Evolutionary conservation across 2,113 vertebrate species (phyloP).

Genomic region (Sebastes schlegelii): DNA sequence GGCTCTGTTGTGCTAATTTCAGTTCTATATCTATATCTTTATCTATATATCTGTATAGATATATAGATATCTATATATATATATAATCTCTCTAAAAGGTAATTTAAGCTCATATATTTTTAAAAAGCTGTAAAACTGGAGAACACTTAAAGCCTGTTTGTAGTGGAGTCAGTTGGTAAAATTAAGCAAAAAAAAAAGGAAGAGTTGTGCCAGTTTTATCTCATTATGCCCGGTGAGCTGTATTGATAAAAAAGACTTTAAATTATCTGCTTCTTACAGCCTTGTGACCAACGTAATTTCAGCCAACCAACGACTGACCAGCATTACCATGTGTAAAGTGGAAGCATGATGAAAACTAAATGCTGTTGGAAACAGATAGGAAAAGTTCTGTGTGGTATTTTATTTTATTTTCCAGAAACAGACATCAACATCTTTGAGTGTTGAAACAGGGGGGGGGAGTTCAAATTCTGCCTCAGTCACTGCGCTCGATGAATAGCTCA

Average conservation of each 20-base stretch:
- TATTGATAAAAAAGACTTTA: neutral
- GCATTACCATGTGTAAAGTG: neutral
- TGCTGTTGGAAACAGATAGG: neutral
- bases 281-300: neutral
- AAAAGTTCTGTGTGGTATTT: neutral
- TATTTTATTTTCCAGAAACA: neutral
- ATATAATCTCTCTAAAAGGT: neutral
- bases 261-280: constrained; percentile 3
- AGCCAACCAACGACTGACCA: neutral
- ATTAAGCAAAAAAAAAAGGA: neutral
- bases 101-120: neutral
- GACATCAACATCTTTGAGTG: neutral
- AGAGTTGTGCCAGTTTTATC: neutral
- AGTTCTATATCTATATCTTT: neutral
- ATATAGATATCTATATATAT: no score
- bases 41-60: no score
- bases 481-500: neutral
- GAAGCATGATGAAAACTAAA: constrained; percentile 16
- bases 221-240: neutral
- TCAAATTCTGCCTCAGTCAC: neutral
- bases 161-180: neutral
- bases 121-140: neutral
- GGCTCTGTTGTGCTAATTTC: neutral
- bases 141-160: neutral
- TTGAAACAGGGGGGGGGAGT: neutral